Evolutionary conservation across 1,140 invertebrate species (phyloP).

Genomic region (Trachymyrmex cornetzi): DNA sequence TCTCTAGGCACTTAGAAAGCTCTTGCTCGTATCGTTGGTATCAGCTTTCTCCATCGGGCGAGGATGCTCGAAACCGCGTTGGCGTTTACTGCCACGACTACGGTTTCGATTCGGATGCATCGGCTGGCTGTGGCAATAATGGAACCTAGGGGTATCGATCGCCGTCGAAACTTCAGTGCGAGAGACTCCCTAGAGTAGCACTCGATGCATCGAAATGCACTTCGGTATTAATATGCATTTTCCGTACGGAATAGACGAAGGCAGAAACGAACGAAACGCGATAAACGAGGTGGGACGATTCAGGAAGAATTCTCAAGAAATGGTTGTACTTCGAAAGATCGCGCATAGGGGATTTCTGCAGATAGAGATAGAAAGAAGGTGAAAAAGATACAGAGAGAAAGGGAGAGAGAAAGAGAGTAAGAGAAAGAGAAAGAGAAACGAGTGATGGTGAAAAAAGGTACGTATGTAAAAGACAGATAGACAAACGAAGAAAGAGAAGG

Average conservation of each 20-base stretch:
- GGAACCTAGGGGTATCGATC: conserved; percentile 61
- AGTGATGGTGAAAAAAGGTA: conserved; percentile 41
- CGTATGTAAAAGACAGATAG: conserved; percentile 16
- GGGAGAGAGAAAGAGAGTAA: not conserved
- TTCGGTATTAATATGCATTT: conserved; percentile 66
- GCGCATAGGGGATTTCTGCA: conserved; percentile 40
- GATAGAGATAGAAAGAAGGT: not conserved
- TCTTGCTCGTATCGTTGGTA: conserved; percentile 56
- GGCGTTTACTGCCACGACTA: conserved; percentile 51
- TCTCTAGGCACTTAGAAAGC: conserved; percentile 58
- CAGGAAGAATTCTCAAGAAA: conserved; percentile 26
- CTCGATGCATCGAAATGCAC: conserved; percentile 60
- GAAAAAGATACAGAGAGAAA: not conserved
- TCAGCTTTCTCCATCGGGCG: conserved; percentile 53
- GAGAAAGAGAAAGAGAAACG: conserved; percentile 21
- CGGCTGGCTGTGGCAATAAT: conserved; percentile 60
- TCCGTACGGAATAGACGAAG: conserved; percentile 59
- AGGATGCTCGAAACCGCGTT: conserved; percentile 54
- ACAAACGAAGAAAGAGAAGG: conserved; percentile 47
- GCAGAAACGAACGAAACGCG: conserved; percentile 81
- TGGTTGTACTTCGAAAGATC: conserved; percentile 43
- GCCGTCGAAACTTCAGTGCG: conserved; percentile 10
- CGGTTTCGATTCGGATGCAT: conserved; percentile 62
- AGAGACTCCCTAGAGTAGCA: conserved; percentile 52
- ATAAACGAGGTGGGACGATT: conserved; percentile 63